Base-by-base conservation (phyloP, 1,140 invertebrate genomes). In the Mamestra configurata region DNA sequence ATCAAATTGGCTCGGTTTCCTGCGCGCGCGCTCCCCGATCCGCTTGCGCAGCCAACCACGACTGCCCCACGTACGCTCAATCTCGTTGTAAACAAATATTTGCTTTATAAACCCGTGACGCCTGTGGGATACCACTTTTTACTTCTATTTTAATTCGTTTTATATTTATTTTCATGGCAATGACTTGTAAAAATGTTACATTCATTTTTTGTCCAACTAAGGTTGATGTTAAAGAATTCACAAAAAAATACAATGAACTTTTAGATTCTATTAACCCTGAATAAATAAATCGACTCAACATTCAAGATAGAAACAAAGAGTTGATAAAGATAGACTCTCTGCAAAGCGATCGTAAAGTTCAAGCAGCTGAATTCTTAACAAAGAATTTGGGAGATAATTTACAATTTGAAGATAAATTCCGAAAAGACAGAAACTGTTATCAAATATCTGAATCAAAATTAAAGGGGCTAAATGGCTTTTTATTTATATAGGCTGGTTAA, bases 61-160 rank as follows among this genome's bases (percentile, higher is more conserved):
- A 84, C 85, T 59, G 51, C 70, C 79, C 77, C 88, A 89, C 88
- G 88, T 86, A 81, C 55, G 43, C 46, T 64, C 80, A 51, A 82
- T 87, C 84, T 86, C 71, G 78, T 84, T 82, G 80, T 83, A 70
- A 81, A 82, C 85, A 86, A 90, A 88, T 89, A 88, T 90, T 90
- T 85, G 79, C 40, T 77, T 77, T 81, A 77, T 71, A 77, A 49
- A 31, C 73, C 57, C 57, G 57, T 64, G 57, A 76, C 57, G 57
- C 40, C 66, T 46, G 72, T 64, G 40, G 73, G 73, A 64, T 76
- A 64, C 35, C 73, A 64, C 57, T 76, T 76, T 76, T 76, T 76
- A 76, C 40, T 35, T 49, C 43, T 24, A 55, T 55, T 43, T 49
- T 76, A 76, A 76, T 76, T 49, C 73, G 40, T 76, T 70, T 76